Evolutionary conservation across 2,113 vertebrate genomes (phyloP).

Genomic region (Bagarius yarrelli): DNA sequence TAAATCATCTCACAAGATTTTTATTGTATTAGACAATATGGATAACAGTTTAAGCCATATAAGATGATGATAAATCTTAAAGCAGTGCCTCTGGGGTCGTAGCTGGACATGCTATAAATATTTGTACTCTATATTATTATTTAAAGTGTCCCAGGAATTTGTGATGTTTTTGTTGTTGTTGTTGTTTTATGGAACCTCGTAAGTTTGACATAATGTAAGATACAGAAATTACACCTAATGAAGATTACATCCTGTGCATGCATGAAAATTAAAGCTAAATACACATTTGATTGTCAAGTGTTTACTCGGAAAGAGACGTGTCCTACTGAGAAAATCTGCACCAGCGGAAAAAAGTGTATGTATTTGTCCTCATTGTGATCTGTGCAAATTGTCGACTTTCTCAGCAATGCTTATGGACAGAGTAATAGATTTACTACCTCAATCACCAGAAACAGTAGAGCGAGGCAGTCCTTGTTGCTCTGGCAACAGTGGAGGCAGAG

Average conservation of each 20-base stretch:
- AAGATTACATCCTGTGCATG: not conserved
- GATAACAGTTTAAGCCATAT: not conserved
- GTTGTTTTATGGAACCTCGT: not conserved
- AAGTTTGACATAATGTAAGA: not conserved
- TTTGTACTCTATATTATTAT: not conserved
- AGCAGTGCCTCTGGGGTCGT: not conserved
- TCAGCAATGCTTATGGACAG: not conserved
- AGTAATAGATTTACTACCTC: not conserved
- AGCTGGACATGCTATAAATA: not conserved
- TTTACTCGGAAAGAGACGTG: not conserved
- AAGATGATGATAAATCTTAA: not conserved
- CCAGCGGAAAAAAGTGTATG: not conserved
- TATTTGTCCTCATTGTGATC: not conserved
- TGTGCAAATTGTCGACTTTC: not conserved
- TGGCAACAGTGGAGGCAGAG: not conserved
- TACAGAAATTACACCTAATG: not conserved
- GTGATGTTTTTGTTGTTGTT: not conserved
- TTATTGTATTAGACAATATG: not conserved
- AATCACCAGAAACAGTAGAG: not conserved
- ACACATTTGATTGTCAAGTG: not conserved
- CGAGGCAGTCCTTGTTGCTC: not conserved
- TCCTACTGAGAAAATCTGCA: not conserved
- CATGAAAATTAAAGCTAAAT: not conserved
- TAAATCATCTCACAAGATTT: not conserved
- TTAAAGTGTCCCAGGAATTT: not conserved